Percentiles rank a stretch among this genome's conserved stretches.
Conservation (phyloP, 2,113 vertebrate species). For the Hymenochirus boettgeri region DNA sequence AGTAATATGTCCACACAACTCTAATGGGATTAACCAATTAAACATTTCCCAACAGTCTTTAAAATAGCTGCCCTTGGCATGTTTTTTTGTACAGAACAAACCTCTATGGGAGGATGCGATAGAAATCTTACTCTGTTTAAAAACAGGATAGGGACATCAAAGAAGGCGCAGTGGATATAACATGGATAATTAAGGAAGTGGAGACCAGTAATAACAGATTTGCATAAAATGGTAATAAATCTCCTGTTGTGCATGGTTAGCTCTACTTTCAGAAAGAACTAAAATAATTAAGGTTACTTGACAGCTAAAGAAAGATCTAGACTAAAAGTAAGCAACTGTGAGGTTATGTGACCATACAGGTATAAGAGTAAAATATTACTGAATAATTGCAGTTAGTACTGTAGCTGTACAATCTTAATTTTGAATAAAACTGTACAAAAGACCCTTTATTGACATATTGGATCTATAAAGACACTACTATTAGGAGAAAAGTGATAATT, state of each 20-base stretch:
- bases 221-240: slow-evolving; percentile 99
- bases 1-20: slow-evolving; percentile 74
- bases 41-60: slow-evolving; percentile 85
- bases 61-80: slow-evolving; percentile 91
- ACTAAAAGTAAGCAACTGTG: too few species aligned
- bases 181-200: slow-evolving; percentile 98
- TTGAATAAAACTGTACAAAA: too few species aligned
- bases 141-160: slow-evolving; percentile 97
- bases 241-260: slow-evolving; percentile 83
- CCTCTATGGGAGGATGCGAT: slow-evolving; percentile 86
- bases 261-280: slow-evolving; percentile 72
- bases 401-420: too few species aligned
- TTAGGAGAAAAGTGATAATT: too few species aligned
- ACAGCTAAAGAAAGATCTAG: slow-evolving; percentile 8
- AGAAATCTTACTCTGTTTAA: slow-evolving; percentile 96
- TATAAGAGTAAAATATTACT: too few species aligned
- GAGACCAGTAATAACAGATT: slow-evolving; percentile 95
- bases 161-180: slow-evolving; percentile 95
- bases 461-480: too few species aligned
- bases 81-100: slow-evolving; percentile 88
- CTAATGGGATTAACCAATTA: slow-evolving; percentile 82
- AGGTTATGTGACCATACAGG: too few species aligned
- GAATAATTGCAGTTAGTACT: too few species aligned
- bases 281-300: slow-evolving; percentile 48
- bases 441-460: too few species aligned